These are phyloP conservation scores for Tinea semifulvella DNA, from an alignment of 2,888 invertebrate species.

Conservation along the genomic window DNA sequence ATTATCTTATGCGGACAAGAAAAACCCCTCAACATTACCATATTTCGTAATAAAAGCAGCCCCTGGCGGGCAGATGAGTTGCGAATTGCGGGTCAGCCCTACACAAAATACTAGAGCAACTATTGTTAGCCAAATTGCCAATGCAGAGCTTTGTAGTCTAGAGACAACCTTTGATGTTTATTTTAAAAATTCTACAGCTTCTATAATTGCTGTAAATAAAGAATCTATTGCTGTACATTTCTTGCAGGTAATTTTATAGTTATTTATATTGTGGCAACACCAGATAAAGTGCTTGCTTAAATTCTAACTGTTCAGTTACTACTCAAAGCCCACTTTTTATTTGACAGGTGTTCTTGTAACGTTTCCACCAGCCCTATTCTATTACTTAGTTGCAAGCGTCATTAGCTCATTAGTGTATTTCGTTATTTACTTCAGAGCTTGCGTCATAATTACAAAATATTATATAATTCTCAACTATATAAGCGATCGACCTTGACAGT, in stretches of 20 bases:
- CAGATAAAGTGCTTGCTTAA: too few species aligned
- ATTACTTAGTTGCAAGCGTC: too few species aligned
- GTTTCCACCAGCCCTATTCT: too few species aligned
- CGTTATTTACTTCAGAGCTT: too few species aligned
- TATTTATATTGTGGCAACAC: too few species aligned
- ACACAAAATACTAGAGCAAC: conserved; percentile 42
- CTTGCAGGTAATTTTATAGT: conserved; percentile 41
- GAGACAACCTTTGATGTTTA: conserved; percentile 54
- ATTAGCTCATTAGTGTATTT: too few species aligned
- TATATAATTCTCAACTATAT: too few species aligned
- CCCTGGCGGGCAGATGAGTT: conserved; percentile 56
- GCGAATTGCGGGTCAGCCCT: conserved; percentile 50
- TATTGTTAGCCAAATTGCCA: conserved; percentile 48
- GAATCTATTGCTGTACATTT: conserved; percentile 57
- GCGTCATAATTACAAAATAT: too few species aligned
- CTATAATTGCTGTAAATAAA: conserved; percentile 51
- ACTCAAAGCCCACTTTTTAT: too few species aligned
- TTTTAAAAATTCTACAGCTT: conserved; percentile 43
- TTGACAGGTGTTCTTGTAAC: too few species aligned
- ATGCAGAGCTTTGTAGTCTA: conserved; percentile 47
- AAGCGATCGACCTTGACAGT: too few species aligned
- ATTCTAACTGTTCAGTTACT: too few species aligned
- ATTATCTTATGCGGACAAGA: conserved; percentile 44
- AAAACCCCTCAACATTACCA: conserved; percentile 36
- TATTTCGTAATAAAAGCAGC: conserved; percentile 59